Conservation (phyloP, 2,113 vertebrate species). For the Ahaetulla prasina region DNA sequence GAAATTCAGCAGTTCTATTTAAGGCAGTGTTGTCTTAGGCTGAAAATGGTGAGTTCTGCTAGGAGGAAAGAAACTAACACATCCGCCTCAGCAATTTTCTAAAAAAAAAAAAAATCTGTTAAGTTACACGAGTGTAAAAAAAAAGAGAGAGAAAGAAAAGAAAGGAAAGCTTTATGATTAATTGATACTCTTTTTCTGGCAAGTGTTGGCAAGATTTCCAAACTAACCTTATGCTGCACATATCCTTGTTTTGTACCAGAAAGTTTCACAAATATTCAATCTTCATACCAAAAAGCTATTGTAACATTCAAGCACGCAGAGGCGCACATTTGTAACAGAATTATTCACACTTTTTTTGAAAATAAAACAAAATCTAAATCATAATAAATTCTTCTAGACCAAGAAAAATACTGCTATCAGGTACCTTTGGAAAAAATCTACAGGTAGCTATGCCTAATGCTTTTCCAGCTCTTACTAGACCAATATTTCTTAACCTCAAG, state of each 20-base stretch:
- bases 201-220: constrained; percentile 72
- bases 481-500: not conserved
- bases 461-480: not conserved
- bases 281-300: constrained; percentile 52
- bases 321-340: not conserved
- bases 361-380: not conserved
- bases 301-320: constrained; percentile 66
- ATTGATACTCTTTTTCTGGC: constrained; percentile 75
- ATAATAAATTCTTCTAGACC: not conserved
- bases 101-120: constrained; percentile 70
- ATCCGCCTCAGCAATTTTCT: constrained; percentile 54
- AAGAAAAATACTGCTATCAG: not conserved
- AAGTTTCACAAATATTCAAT: constrained; percentile 70
- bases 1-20: constrained; percentile 64
- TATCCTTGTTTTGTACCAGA: constrained; percentile 57
- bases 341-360: constrained; percentile 72
- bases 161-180: constrained; percentile 66
- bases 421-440: not conserved
- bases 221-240: constrained; percentile 52
- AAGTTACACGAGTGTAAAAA: constrained; percentile 67
- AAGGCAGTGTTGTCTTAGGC: constrained; percentile 60
- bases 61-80: constrained; percentile 60
- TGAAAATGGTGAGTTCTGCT: constrained; percentile 66
- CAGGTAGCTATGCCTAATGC: not conserved
- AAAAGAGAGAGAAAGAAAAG: constrained; percentile 26